Base-by-base conservation (phyloP, 2,888 invertebrate species). In the Ceriagrion tenellum region DNA sequence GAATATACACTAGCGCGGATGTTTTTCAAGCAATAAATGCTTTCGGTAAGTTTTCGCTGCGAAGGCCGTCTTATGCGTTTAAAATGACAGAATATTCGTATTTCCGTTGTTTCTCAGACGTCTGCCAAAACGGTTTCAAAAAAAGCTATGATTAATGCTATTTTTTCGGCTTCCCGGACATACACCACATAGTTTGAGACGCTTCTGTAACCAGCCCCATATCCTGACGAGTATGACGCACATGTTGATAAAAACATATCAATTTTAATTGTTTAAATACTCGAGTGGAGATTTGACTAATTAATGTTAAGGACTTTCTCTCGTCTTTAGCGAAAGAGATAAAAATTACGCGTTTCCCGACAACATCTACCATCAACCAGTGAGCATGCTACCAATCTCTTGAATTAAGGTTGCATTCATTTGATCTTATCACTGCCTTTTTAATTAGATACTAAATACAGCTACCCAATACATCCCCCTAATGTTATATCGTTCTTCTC, bases 361-460 rank as follows among this genome's bases (percentile, higher is more conserved):
- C 10, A 35, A 26, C n/a, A n/a, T n/a, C 3, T 81, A 30, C 12
- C 35, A 81, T 81, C 30, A 81, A 13, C 35, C 18, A 23, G 26
- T 69, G n/a, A 35, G 81, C 35, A 35, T 30, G 30, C 18, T 81
- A 81, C 13, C 4, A 81, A 81, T 35, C 35, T 4, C 16, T 81
- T 35, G 81, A 35, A 81, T 13, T 81, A 30, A 35, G 35, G 35
- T 81, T 35, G 81, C 35, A 81, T 81, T 81, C 18, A 81, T 81
- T 81, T 81, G 81, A 26, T 81, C 30, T n/a, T 35, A 35, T 81
- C 81, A 81, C 81, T 81, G 81, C 81, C 81, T 81, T 35, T 30
- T 30, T 12, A 81, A 81, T 81, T 81, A 81, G 81, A 81, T 69
- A n/a, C 81, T 81, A 81, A 35, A 81, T 69, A n/a, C 81, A 81